Evolutionary conservation across 1,140 invertebrate species (phyloP), one percentile per base, ranked within the genome.

Genomic region (Leptinotarsa texana): DNA sequence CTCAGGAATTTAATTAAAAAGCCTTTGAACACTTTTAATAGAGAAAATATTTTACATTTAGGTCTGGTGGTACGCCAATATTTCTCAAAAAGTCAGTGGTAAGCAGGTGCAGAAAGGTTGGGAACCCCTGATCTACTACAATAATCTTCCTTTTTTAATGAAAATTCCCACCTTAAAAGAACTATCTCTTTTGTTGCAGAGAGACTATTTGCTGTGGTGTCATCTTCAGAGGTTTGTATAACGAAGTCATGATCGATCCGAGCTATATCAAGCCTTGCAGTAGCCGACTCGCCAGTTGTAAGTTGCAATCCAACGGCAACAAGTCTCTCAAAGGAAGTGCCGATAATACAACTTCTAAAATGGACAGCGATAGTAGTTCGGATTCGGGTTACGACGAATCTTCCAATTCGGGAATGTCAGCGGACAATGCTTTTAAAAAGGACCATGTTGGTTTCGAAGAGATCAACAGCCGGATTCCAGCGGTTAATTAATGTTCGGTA

Each of bases 171-270:
- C 6, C 66, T n/a, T 4, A 49, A 13, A 61, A 42, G 33, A 42
- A 42, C 33, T 42, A 11, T 42, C 33, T 42, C 33, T 83, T 75
- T 76, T 78, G 77, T 88, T 85, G 27, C 82, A 93, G 92, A 80
- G 91, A 92, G 80, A 87, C 87, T 63, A 89, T 92, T 69, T 94
- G 93, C 82, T 93, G 93, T 84, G 92, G 92, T 18, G 89, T 88
- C 18, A 91, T 94, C 75, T 93, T 92, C 81, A 89, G 89, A 79
- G 92, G 92, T 11, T 88, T 86, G 24, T 88, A 88, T 80, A 90
- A 90, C 21, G 92, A 92, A 82, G 86, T 93, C 1, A 85, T 93
- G 27, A 85, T 93, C 4, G 91, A 93, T 81, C 87, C 88, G 18
- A 85, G 88, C 65, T 87, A 89, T 51, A 82, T 92, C 65, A 91